phyloP scores from a whole-genome alignment of 1,140 invertebrate species.

The Xylocopa sonorina region DNA sequence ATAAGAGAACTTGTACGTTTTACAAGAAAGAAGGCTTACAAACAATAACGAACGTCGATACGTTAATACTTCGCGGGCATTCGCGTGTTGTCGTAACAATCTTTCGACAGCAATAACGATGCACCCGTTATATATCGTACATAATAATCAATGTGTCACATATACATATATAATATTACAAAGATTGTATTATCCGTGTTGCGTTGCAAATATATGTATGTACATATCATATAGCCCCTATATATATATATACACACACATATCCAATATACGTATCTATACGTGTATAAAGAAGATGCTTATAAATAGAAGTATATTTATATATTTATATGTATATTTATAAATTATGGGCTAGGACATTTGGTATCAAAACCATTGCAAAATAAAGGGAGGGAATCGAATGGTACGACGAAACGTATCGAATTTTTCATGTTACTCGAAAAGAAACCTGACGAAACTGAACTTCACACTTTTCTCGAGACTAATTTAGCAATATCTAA shows the following conservation, averaged over 20 bases:
- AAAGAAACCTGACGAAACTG: not conserved
- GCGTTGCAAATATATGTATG: constrained; percentile 51
- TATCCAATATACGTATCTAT: constrained; percentile 57
- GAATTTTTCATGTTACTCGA: not conserved
- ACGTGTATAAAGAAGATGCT: constrained; percentile 11
- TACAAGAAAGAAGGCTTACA: constrained; percentile 71
- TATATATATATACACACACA: constrained; percentile 54
- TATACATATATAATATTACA: constrained; percentile 64
- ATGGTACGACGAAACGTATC: not conserved
- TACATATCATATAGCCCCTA: constrained; percentile 54
- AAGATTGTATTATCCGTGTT: constrained; percentile 23
- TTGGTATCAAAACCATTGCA: constrained; percentile 77
- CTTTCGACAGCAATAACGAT: constrained; percentile 73
- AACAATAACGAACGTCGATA: constrained; percentile 74
- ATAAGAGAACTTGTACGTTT: constrained; percentile 61
- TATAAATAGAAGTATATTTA: constrained; percentile 45
- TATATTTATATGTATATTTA: too few species aligned
- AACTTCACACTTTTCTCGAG: not conserved
- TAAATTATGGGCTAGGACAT: constrained; percentile 71
- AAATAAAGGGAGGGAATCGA: constrained; percentile 55
- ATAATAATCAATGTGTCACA: constrained; percentile 68
- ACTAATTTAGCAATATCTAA: not conserved
- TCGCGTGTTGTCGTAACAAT: constrained; percentile 67
- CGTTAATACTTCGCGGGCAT: constrained; percentile 76
- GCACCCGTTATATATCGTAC: constrained; percentile 60